Evolutionary conservation across 2,113 vertebrate genomes (phyloP).

Genomic region (Felis catus): F.catus_Fca126_mat1.0 CM031419.1:92954001-92954500

Average conservation of each 20-base stretch:
- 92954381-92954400: slow-evolving; percentile 42
- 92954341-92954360: slow-evolving; percentile 16
- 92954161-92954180: background rate
- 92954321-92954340: slow-evolving; percentile 38
- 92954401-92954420: slow-evolving; percentile 30
- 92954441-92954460: slow-evolving; percentile 54
- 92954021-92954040: background rate
- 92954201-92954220: background rate
- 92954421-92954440: slow-evolving; percentile 64
- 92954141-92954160: background rate
- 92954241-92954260: background rate
- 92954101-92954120: too few relatives aligned
- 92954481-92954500: slow-evolving; percentile 62
- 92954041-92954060: background rate
- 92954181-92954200: background rate
- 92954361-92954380: slow-evolving; percentile 20
- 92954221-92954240: background rate
- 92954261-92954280: slow-evolving; percentile 22
- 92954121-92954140: background rate
- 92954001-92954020: background rate
- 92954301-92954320: background rate
- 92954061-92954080: background rate
- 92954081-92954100: background rate
- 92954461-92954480: slow-evolving; percentile 69
- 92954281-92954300: slow-evolving; percentile 5